Evolutionary conservation across 2,888 invertebrate species (phyloP).

Genomic region (Athripsodes cinereus): DNA sequence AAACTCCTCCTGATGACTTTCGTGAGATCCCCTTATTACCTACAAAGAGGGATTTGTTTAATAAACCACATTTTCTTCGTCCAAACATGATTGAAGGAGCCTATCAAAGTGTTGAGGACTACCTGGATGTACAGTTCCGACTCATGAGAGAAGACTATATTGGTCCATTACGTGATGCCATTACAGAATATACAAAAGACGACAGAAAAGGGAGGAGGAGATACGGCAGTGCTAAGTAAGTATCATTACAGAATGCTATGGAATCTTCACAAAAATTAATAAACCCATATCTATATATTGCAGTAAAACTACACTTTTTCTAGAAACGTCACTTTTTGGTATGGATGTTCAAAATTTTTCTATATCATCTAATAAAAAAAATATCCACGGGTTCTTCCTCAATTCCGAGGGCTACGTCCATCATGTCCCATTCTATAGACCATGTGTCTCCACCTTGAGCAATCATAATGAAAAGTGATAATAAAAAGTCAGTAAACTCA

Average conservation of each 20-base stretch:
- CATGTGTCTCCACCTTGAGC: too few species aligned
- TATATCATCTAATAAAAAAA: too few species aligned
- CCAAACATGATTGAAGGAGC: conserved; percentile 56
- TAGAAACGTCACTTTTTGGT: too few species aligned
- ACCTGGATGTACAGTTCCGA: conserved; percentile 74
- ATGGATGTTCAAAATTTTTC: too few species aligned
- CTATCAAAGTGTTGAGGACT: conserved; percentile 61
- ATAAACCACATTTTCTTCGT: conserved; percentile 37
- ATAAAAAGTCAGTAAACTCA: too few species aligned
- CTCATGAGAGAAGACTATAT: conserved; percentile 76
- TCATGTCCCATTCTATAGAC: too few species aligned
- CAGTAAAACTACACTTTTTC: too few species aligned
- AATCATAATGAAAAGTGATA: too few species aligned
- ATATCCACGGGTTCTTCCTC: too few species aligned
- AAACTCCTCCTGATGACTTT: conserved; percentile 19
- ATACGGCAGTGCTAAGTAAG: background rate
- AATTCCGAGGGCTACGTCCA: too few species aligned
- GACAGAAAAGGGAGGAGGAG: conserved; percentile 1
- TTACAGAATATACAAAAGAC: conserved; percentile 42
- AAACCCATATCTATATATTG: too few species aligned
- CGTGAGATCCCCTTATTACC: conserved; percentile 18
- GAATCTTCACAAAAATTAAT: too few species aligned
- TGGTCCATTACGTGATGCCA: conserved; percentile 62
- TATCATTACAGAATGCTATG: background rate
- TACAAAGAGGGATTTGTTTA: conserved; percentile 27